A percentile compares a stretch with the other conserved stretches of the same genome.
phyloP scores from a whole-genome alignment of 92 coral and sea anemone genomes.

The Desmophyllum pertusum region DNA sequence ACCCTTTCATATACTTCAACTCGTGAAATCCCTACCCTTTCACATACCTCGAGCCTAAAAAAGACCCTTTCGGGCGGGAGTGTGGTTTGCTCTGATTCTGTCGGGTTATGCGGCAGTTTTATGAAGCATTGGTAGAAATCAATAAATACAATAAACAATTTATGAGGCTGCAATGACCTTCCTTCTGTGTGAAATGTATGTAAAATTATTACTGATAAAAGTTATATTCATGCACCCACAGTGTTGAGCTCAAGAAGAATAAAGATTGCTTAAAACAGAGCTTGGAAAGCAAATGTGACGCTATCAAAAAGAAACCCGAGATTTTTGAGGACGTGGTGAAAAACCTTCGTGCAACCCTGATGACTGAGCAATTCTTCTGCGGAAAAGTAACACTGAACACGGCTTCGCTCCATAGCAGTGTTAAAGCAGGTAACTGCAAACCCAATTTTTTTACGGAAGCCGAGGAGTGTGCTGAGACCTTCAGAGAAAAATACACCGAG shows the following conservation, averaged over 20 bases:
- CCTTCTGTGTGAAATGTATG: background rate
- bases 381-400: background rate
- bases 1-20: too few species aligned
- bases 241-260: slow-evolving; percentile 1
- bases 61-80: too few species aligned
- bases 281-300: slow-evolving; percentile 2
- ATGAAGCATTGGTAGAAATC: too few species aligned
- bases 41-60: too few species aligned
- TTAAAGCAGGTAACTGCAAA: background rate
- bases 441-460: slow-evolving; percentile 15
- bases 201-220: background rate
- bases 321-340: slow-evolving; percentile 22
- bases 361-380: slow-evolving; percentile 25
- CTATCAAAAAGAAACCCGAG: background rate
- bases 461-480: slow-evolving; percentile 31
- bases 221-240: background rate
- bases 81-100: too few species aligned
- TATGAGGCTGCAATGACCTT: background rate
- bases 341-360: slow-evolving; percentile 12
- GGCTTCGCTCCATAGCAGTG: slow-evolving; percentile 14
- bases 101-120: too few species aligned
- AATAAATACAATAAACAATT: too few species aligned
- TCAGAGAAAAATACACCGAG: slow-evolving; percentile 11
- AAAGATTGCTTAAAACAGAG: slow-evolving; percentile 20
- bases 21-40: too few species aligned